Conservation (phyloP, 2,888 invertebrate species). For the Hyposoter didymator region DNA sequence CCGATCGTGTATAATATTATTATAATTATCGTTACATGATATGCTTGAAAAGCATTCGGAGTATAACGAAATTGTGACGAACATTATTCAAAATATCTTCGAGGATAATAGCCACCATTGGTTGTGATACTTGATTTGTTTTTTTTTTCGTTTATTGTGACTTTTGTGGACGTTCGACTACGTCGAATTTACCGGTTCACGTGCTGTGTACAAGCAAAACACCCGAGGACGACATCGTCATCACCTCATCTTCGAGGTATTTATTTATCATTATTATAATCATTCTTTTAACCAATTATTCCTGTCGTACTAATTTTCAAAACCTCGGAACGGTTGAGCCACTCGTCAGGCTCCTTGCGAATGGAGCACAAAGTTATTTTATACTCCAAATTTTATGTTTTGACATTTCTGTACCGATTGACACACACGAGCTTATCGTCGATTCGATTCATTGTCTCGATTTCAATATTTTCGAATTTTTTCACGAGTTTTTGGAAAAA, state of each 20-base stretch:
- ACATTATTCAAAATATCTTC: slow-evolving; percentile 10
- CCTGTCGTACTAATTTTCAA: neutral
- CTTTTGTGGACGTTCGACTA: slow-evolving; percentile 29
- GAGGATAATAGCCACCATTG: slow-evolving; percentile 10
- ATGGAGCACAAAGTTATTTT: neutral
- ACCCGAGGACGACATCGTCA: slow-evolving; percentile 17
- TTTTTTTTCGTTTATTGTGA: slow-evolving; percentile 47
- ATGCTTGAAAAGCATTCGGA: slow-evolving; percentile 6
- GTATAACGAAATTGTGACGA: slow-evolving; percentile 4
- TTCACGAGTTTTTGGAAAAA: neutral
- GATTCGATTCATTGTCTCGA: neutral
- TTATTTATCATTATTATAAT: slow-evolving; percentile 30
- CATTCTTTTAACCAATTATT: slow-evolving; percentile 21
- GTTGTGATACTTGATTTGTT: slow-evolving; percentile 24
- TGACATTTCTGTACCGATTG: neutral
- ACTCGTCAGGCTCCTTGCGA: neutral
- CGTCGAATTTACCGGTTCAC: slow-evolving; percentile 14
- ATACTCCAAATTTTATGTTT: neutral
- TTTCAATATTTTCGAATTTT: neutral
- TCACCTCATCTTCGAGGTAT: slow-evolving; percentile 41
- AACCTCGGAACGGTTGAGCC: neutral
- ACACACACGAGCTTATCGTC: neutral
- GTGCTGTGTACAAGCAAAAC: slow-evolving; percentile 12
- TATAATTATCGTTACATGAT: slow-evolving; percentile 1
- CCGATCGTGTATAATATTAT: neutral